Conservation (phyloP, 2,888 invertebrate species). For the Acanthopleura granulata region DNA sequence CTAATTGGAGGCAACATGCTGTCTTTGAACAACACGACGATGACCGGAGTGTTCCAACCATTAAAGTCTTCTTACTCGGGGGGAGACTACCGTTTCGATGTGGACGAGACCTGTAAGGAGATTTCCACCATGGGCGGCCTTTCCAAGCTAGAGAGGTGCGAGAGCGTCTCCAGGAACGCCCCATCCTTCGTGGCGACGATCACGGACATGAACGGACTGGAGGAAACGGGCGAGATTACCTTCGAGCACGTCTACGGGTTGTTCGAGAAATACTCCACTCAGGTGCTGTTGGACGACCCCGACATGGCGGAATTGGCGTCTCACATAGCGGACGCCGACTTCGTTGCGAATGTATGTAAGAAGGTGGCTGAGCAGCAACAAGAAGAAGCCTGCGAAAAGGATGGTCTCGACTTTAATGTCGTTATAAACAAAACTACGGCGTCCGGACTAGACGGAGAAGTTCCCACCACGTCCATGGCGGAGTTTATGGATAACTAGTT, state of each 20-base stretch:
- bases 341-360: background rate
- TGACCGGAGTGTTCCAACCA: background rate
- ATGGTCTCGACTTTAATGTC: background rate
- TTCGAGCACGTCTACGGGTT: background rate
- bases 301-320: background rate
- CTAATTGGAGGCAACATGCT: background rate
- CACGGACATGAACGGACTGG: background rate
- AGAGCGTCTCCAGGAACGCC: background rate
- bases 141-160: background rate
- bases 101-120: constrained; percentile 1
- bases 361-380: background rate
- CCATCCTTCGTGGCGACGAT: background rate
- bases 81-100: background rate
- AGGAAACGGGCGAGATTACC: background rate
- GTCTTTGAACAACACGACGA: background rate
- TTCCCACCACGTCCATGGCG: background rate
- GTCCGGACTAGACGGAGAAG: background rate
- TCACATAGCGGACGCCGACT: background rate
- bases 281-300: background rate
- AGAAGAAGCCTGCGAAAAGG: background rate
- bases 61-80: background rate
- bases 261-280: background rate
- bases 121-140: background rate
- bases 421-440: background rate
- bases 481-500: background rate